Evolutionary conservation across 2,888 invertebrate species (phyloP).

Genomic region (Lasioglossum vierecki): DNA sequence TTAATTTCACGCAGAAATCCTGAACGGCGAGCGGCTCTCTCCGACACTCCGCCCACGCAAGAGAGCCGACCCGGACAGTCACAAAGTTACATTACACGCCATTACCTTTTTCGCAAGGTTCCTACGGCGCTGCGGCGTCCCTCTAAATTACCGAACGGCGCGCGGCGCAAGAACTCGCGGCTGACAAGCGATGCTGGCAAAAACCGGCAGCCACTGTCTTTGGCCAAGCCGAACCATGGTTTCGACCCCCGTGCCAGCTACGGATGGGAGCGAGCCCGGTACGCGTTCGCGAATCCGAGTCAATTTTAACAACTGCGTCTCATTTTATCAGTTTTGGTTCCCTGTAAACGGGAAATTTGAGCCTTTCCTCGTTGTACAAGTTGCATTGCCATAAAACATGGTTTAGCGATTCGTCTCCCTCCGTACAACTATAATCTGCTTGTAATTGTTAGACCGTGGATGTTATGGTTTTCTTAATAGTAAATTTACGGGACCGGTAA

Average conservation of each 20-base stretch:
- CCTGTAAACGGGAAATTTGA: not conserved
- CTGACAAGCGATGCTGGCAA: slow-evolving; percentile 1
- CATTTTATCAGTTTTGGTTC: not conserved
- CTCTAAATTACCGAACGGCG: slow-evolving; percentile 30
- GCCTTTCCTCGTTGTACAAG: too few relatives aligned
- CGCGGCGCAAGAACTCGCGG: slow-evolving; percentile 27
- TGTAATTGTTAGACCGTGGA: not conserved
- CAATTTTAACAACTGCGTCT: not conserved
- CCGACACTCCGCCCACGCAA: slow-evolving; percentile 5
- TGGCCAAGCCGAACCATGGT: not conserved
- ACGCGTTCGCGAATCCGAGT: not conserved
- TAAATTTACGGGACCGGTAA: too few relatives aligned
- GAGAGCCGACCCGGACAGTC: slow-evolving; percentile 4
- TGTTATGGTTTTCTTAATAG: too few relatives aligned
- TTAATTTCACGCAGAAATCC: slow-evolving; percentile 47
- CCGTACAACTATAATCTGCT: too few relatives aligned
- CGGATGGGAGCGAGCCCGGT: not conserved
- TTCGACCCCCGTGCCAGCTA: not conserved
- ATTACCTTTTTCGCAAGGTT: slow-evolving; percentile 48
- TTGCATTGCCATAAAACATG: too few relatives aligned
- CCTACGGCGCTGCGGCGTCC: slow-evolving; percentile 19
- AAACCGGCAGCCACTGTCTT: not conserved
- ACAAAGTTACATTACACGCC: slow-evolving; percentile 49
- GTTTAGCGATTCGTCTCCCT: too few relatives aligned
- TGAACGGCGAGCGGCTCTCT: slow-evolving; percentile 34